Base-by-base conservation (phyloP, 2,797 vertebrate genomes). In the Clamator glandarius region DNA sequence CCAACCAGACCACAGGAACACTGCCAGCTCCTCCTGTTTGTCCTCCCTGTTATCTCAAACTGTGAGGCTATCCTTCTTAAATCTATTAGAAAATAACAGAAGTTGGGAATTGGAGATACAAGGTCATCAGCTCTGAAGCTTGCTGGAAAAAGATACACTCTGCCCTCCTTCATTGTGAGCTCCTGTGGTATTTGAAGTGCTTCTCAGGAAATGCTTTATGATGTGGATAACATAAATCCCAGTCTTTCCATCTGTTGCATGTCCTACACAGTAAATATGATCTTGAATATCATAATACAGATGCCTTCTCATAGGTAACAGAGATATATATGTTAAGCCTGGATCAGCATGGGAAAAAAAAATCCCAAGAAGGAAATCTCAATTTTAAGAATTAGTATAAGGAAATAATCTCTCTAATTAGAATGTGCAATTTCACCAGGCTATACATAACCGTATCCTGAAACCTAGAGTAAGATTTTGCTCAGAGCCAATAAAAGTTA, bases 401-500 rank as follows among this genome's bases (percentile, higher is more conserved):
- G 61, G 54, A 87, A 92, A 81, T 81, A 83, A 73, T 91, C 48
- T 69, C 55, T 79, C 31, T 91, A 70, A 87, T 92, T 66, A 83
- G 14, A 31, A 77, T 39, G 35, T 58, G 44, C 28, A 61, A 28
- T 89, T 96, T 89, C 64, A 82, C 29, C 29, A 76, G 57, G 42
- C 41, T 89, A 8, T 36, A 55, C 6, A 35, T 58, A 70, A 67
- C 29, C 58, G 46, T 31, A 72, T 63, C 58, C 87, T 76, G 69
- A 89, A 95, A 82, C 9, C 31, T 26, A 63, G 59, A 93, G 33
- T 6, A 19, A 70, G 21, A 35, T 20, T 80, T 90, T 87, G 11
- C 25, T 89, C 54, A 89, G 50, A 68, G 62, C 41, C 39, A 89
- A 20, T 26, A 63, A 41, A 85, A 87, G 24, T 89, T 92, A 95